Conservation (phyloP, 2,113 vertebrate species). For the Prionailurus bengalensis region DNA sequence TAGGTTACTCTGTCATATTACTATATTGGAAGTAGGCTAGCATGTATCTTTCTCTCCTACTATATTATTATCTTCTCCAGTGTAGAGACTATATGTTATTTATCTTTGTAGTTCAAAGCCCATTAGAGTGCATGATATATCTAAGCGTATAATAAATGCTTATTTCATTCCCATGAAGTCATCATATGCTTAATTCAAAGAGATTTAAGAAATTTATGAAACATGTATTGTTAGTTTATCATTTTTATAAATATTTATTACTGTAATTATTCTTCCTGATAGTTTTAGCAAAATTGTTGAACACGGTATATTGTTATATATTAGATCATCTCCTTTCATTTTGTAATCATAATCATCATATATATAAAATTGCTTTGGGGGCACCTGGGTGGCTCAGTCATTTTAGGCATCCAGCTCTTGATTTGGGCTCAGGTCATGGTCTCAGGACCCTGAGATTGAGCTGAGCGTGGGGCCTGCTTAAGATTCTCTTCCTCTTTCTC, state of each 20-base stretch:
- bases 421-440: too few relatives aligned
- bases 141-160: not conserved
- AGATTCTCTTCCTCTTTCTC: too few relatives aligned
- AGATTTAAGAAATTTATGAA: not conserved
- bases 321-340: slow-evolving; percentile 20
- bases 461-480: too few relatives aligned
- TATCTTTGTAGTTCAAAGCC: not conserved
- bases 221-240: not conserved
- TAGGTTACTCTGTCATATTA: not conserved
- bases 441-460: too few relatives aligned
- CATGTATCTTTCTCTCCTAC: not conserved
- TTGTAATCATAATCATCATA: not conserved
- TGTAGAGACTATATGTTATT: not conserved
- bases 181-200: not conserved
- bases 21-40: not conserved
- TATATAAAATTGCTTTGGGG: not conserved
- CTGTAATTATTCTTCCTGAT: not conserved
- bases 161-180: not conserved
- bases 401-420: too few relatives aligned
- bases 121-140: not conserved
- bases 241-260: not conserved
- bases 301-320: not conserved
- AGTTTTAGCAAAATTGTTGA: slow-evolving; percentile 12
- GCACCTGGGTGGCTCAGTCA: too few relatives aligned
- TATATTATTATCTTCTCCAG: not conserved